Evolutionary conservation across 2,888 invertebrate genomes (phyloP).

Genomic region (Caenorhabditis zanzibari): DNA sequence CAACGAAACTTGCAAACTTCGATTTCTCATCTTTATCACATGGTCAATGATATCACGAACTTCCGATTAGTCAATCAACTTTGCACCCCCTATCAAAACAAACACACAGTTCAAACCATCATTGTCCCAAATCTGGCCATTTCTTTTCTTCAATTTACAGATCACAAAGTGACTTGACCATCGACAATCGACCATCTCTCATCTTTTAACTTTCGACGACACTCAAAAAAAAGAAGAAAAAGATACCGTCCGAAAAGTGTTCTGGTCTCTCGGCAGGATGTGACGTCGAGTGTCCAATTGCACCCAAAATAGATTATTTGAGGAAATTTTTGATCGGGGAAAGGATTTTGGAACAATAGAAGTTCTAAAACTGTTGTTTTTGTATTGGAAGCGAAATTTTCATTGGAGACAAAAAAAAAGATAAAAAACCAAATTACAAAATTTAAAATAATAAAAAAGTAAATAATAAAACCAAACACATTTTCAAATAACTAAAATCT

Average conservation of each 20-base stretch:
- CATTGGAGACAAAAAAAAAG: too few relatives aligned
- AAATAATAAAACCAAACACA: too few relatives aligned
- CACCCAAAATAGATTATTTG: conserved; percentile 4
- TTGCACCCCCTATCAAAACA: neutral
- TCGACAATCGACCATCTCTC: conserved; percentile 27
- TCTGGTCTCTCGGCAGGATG: conserved; percentile 16
- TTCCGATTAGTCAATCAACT: neutral
- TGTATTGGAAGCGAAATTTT: too few relatives aligned
- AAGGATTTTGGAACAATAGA: too few relatives aligned
- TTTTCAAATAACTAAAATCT: too few relatives aligned
- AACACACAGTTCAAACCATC: conserved; percentile 8
- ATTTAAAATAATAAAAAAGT: too few relatives aligned
- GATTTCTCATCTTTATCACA: too few relatives aligned
- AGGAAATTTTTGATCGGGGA: neutral
- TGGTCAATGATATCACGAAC: neutral
- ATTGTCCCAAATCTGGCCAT: neutral
- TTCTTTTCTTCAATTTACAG: neutral
- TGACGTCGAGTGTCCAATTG: conserved; percentile 19
- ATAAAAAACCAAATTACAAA: too few relatives aligned
- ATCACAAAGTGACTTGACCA: conserved; percentile 24
- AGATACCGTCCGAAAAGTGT: conserved; percentile 1
- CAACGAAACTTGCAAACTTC: too few relatives aligned
- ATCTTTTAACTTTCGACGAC: conserved; percentile 42
- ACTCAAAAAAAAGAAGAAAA: neutral
- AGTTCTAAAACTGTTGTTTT: too few relatives aligned